phyloP scores from a whole-genome alignment of 2,797 vertebrate genomes.

The Setipinna tenuifilis region DNA sequence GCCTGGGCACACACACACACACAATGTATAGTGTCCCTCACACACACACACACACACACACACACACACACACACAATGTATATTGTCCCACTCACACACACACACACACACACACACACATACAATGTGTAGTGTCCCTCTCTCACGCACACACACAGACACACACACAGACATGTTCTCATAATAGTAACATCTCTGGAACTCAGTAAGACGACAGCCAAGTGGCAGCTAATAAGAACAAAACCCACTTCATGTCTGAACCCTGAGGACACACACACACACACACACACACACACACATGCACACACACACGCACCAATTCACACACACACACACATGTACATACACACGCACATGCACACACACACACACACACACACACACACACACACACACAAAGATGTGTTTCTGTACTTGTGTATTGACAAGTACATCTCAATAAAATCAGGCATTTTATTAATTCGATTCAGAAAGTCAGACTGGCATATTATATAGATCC shows the following conservation, averaged over 20 bases:
- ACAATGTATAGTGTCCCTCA: too few relatives aligned
- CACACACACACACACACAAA: background rate
- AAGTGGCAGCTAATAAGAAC: background rate
- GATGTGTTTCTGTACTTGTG: background rate
- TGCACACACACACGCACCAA: background rate
- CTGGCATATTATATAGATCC: too few relatives aligned
- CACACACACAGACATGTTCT: background rate
- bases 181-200: background rate
- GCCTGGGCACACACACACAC: background rate
- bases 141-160: background rate
- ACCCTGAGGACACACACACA: background rate
- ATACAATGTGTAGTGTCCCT: too few relatives aligned
- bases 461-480: too few relatives aligned
- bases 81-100: background rate
- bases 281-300: background rate
- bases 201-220: background rate
- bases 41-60: background rate
- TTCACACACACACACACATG: background rate
- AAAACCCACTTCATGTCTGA: background rate
- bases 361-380: background rate
- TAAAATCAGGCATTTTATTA: too few relatives aligned
- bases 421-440: too few relatives aligned
- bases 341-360: background rate
- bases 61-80: too few relatives aligned
- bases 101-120: conserved; percentile 5